Evolutionary conservation across 2,113 vertebrate species (phyloP).

Genomic region (Manacus vitellinus): DNA sequence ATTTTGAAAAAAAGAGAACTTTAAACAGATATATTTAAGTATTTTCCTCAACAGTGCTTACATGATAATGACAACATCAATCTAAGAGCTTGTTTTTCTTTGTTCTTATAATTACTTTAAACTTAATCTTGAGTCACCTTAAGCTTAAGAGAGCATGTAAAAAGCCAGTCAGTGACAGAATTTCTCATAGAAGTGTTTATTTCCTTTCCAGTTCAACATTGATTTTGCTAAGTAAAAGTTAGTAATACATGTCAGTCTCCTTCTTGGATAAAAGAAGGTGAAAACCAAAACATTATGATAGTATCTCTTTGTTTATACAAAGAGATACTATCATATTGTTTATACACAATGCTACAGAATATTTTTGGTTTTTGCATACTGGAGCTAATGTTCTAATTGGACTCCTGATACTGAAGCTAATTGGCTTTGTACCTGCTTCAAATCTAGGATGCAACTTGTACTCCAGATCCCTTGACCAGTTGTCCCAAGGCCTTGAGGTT

Average conservation of each 20-base stretch:
- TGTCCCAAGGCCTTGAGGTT: background rate
- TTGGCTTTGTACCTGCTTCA: background rate
- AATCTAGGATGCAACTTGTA: accelerated
- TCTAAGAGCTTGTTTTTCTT: background rate
- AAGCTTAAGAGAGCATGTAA: background rate
- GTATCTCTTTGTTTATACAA: background rate
- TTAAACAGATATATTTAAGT: background rate
- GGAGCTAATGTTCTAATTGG: background rate
- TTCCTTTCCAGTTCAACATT: background rate
- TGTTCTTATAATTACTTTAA: background rate
- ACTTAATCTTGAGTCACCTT: background rate
- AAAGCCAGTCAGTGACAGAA: background rate
- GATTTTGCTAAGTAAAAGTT: background rate
- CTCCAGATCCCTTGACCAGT: background rate
- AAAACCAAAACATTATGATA: background rate
- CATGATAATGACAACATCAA: background rate
- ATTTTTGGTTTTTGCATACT: background rate
- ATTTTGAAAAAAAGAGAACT: background rate
- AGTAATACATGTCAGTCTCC: background rate
- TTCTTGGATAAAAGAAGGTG: background rate
- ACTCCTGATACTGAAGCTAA: background rate
- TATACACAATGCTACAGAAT: background rate
- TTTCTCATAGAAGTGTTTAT: background rate
- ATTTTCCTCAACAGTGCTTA: background rate
- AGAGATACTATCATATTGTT: too few relatives aligned